Base-by-base conservation (phyloP, 2,797 vertebrate species). In the Pantherophis vulpinus region DNA sequence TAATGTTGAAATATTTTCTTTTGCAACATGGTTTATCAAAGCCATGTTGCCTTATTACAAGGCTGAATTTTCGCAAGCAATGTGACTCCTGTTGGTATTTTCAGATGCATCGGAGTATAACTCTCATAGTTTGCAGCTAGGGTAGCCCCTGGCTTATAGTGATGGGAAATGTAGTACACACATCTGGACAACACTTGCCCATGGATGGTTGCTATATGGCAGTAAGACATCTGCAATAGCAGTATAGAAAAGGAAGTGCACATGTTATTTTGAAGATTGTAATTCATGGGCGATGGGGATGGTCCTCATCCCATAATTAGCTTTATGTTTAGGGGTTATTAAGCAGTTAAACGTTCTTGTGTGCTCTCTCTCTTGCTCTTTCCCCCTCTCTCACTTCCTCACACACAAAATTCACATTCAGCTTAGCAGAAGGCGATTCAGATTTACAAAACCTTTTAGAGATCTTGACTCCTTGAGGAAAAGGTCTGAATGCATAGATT, bases 1-100 rank as follows among this genome's bases (percentile, higher is more conserved):
- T 93, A 58, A 93, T 90, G 83, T 79, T 83, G 86, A 58, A 88
- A 92, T n/a, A 86, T 42, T 90, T 92, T 51, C 54, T 87, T 95
- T 63, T 86, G 89, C 93, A 87, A 74, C 90, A 0, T 1, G 92
- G 2, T 18, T 54, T 91, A 14, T 1, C 74, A 83, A 90, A 10
- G 25, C 42, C 42, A 42, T 42, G 42, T 42, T 42, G 42, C 42
- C 42, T 42, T 42, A 42, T 42, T 27, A 79, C 47, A 20, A 89
- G 25, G 55, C 2, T 93, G n/a, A 32, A 51, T 9, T 93, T 20
- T 51, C 32, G 20, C 27, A 23, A 18, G 2, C 11, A 37, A 55
- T 2, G 0, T 70, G 37, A 47, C 37, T 83, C 37, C 37, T 25
- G 20, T 83, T 83, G 74, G 42, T 5, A 83, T 83, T 83, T 83